Conservation (phyloP, 2,797 vertebrate species). For the Squalus acanthias region DNA sequence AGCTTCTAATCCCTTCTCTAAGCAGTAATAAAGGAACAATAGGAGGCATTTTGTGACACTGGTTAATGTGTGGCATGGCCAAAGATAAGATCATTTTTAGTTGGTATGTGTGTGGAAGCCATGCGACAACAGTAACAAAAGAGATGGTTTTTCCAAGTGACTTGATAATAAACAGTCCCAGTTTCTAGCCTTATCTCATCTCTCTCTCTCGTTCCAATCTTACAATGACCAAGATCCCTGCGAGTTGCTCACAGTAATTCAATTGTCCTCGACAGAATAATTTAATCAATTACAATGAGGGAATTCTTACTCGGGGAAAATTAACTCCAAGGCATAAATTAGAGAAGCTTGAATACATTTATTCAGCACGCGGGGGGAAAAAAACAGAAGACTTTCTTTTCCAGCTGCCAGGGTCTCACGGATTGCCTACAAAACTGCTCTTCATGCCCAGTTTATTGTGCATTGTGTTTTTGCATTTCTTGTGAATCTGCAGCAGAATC, state of each 20-base stretch:
- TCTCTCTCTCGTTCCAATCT: not conserved
- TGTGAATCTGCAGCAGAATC: not conserved
- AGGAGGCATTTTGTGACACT: not conserved
- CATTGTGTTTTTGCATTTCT: slow-evolving; percentile 21
- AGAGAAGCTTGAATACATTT: slow-evolving; percentile 15
- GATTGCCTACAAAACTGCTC: not conserved
- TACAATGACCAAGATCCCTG: slow-evolving; percentile 5
- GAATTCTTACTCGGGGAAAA: slow-evolving; percentile 20
- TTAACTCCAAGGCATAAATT: slow-evolving; percentile 33
- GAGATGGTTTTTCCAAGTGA: not conserved
- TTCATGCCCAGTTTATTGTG: not conserved
- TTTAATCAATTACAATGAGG: slow-evolving; percentile 23
- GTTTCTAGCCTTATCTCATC: not conserved
- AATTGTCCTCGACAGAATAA: not conserved
- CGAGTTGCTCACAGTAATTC: slow-evolving; percentile 24
- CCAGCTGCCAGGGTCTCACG: slow-evolving; percentile 6
- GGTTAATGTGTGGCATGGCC: not conserved
- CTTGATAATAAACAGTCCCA: not conserved
- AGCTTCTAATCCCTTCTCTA: not conserved
- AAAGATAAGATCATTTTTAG: not conserved
- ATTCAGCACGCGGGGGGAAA: not conserved
- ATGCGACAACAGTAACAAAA: not conserved
- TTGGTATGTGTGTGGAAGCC: not conserved
- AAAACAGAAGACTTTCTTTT: not conserved
- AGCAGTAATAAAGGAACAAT: not conserved